A percentile compares a stretch with the other conserved stretches of the same genome.
Conservation (phyloP, 53 echinoderm and acorn worm genomes). For the Paracentrotus lividus region DNA sequence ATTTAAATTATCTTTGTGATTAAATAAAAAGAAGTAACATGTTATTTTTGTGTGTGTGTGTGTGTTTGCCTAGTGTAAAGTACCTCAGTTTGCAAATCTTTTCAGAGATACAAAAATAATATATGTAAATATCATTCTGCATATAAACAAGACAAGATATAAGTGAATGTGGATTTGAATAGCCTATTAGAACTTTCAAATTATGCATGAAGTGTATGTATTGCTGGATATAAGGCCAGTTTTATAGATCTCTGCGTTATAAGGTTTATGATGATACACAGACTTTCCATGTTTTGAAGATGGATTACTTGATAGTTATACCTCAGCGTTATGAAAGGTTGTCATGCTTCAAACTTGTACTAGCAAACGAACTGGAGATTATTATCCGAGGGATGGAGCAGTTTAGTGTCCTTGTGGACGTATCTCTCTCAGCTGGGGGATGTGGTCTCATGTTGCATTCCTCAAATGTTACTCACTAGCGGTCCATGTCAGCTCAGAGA, state of each 20-base stretch:
- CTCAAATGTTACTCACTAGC: conserved; percentile 26
- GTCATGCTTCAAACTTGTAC: neutral
- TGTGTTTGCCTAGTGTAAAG: neutral
- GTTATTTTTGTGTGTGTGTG: too few species aligned
- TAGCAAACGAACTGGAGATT: neutral
- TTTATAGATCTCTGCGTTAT: neutral
- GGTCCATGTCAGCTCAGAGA: neutral
- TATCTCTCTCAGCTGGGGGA: conserved; percentile 17
- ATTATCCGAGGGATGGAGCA: neutral
- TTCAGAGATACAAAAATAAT: too few species aligned
- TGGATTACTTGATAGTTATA: neutral
- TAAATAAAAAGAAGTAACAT: too few species aligned
- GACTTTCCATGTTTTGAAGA: neutral
- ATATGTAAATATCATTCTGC: too few species aligned
- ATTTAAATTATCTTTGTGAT: too few species aligned
- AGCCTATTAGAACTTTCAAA: neutral
- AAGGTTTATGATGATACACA: neutral
- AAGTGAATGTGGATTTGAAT: too few species aligned
- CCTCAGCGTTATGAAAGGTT: neutral
- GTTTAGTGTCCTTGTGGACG: conserved; percentile 1
- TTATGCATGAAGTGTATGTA: neutral
- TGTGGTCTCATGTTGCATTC: conserved; percentile 16
- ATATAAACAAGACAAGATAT: too few species aligned
- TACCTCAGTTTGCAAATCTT: too few species aligned
- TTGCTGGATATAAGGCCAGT: neutral